These are phyloP conservation scores for Paralichthys olivaceus DNA, from an alignment of 2,113 vertebrate species.

Conservation along the genomic window DNA sequence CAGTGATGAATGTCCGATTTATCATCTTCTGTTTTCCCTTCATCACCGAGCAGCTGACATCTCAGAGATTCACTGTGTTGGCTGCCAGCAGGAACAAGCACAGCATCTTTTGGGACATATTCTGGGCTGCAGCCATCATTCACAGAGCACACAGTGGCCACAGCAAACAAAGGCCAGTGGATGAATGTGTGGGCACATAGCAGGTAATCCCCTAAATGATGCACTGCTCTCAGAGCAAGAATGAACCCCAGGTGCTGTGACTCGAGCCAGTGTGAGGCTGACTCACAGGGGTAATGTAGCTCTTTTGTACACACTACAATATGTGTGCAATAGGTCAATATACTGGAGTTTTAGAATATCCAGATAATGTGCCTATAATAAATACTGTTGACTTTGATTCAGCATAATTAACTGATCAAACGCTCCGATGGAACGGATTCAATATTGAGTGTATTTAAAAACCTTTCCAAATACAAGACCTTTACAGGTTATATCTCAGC, in stretches of 20 bases:
- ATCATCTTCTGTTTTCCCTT: constrained; percentile 6
- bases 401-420: too few relatives aligned
- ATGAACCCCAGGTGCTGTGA: background rate
- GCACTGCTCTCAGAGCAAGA: background rate
- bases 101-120: constrained; percentile 17
- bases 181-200: constrained; percentile 10
- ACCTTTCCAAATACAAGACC: too few relatives aligned
- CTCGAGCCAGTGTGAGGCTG: background rate
- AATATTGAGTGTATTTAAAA: too few relatives aligned
- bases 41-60: constrained; percentile 34
- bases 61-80: background rate
- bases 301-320: background rate
- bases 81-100: constrained; percentile 25
- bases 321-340: background rate
- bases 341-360: background rate
- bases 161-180: constrained; percentile 29
- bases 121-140: constrained; percentile 23
- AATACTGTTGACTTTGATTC: too few relatives aligned
- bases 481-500: background rate
- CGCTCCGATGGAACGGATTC: background rate
- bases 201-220: background rate
- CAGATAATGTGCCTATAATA: background rate
- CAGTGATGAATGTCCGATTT: background rate
- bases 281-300: background rate
- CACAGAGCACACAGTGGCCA: constrained; percentile 5